Percentiles rank a stretch among this genome's conserved stretches.
Evolutionary conservation across 2,113 vertebrate species (phyloP).

Genomic region (Meriones unguiculatus): DNA sequence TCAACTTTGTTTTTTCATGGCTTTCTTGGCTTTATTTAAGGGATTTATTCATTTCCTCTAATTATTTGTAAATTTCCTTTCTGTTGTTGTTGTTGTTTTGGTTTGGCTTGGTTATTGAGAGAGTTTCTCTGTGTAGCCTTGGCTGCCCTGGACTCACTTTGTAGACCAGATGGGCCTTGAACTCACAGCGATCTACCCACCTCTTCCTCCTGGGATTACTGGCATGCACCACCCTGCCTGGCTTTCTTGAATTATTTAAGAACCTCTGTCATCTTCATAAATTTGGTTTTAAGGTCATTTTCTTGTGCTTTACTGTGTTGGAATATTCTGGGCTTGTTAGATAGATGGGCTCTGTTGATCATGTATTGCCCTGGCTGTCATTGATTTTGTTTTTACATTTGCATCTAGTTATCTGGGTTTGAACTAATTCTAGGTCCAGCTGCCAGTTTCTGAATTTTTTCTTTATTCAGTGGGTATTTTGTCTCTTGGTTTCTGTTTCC

Average conservation of each 20-base stretch:
- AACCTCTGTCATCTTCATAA: neutral
- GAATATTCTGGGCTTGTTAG: neutral
- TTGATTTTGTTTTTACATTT: neutral
- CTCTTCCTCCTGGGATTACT: too few relatives aligned
- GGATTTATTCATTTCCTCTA: neutral
- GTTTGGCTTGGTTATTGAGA: too few relatives aligned
- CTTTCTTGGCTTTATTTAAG: neutral
- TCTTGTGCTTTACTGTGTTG: neutral
- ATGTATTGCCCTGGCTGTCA: neutral
- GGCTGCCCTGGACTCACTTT: too few relatives aligned
- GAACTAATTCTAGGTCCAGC: neutral
- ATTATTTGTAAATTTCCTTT: neutral
- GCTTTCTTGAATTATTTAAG: neutral
- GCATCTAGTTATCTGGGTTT: neutral
- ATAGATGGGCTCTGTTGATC: neutral
- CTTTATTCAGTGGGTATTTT: neutral
- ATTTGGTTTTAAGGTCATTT: neutral
- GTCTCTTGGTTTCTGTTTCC: neutral
- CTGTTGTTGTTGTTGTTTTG: too few relatives aligned
- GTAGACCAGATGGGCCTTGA: too few relatives aligned
- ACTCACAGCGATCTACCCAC: too few relatives aligned
- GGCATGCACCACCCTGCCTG: too few relatives aligned
- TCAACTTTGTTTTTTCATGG: neutral
- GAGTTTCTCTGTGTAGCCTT: too few relatives aligned
- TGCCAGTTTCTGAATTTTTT: neutral